Conservation (phyloP, 2,113 vertebrate species). For the Mesoclemmys tuberculata region DNA sequence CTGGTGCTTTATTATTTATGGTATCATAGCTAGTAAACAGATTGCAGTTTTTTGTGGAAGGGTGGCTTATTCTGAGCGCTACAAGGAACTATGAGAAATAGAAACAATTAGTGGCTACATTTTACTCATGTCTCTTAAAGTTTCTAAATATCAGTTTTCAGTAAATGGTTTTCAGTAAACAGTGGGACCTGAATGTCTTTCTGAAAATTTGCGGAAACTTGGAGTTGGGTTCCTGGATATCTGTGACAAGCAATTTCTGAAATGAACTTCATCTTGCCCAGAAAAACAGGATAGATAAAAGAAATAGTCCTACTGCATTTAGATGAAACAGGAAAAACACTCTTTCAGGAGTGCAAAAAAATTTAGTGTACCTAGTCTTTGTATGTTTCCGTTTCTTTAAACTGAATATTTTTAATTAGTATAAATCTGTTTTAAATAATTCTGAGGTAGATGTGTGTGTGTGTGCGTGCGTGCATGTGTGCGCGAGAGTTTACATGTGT, state of each 20-base stretch:
- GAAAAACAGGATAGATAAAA: background rate
- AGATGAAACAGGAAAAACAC: background rate
- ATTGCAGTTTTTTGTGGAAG: background rate
- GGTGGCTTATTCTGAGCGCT: background rate
- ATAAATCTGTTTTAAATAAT: background rate
- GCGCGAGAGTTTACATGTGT: background rate
- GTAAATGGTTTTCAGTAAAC: background rate
- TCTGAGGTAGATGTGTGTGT: background rate
- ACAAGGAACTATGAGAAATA: slow-evolving; percentile 28
- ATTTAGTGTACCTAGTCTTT: background rate
- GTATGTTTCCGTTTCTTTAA: background rate
- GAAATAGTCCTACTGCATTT: background rate
- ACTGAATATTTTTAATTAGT: background rate
- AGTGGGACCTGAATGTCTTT: background rate
- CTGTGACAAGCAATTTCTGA: no score
- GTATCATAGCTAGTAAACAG: background rate
- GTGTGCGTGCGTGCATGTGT: no score
- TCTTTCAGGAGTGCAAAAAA: background rate
- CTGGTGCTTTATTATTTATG: background rate
- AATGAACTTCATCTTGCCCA: background rate
- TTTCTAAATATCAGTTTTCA: background rate
- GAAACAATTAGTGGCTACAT: background rate
- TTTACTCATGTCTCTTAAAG: background rate
- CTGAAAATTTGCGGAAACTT: background rate
- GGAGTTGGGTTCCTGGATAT: background rate